Conservation (phyloP, 2,888 invertebrate species). For the Phortica okadai region DNA sequence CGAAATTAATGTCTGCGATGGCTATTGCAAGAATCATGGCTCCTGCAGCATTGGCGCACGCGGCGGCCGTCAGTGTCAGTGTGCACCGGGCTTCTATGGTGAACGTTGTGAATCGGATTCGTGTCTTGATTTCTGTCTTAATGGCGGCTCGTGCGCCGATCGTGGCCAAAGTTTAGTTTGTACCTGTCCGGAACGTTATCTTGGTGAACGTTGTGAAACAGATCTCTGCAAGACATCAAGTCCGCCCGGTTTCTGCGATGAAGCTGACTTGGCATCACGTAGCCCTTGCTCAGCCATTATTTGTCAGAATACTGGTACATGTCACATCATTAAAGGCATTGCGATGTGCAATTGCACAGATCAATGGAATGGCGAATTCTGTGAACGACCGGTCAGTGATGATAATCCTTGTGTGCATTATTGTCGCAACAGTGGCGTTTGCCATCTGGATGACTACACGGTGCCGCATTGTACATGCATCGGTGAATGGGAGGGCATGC, state of each 20-base stretch:
- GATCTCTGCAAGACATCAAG: conserved; percentile 77
- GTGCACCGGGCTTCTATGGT: conserved; percentile 72
- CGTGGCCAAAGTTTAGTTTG: conserved; percentile 66
- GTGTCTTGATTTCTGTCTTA: conserved; percentile 78
- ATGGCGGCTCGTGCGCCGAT: conserved; percentile 77
- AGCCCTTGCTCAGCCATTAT: conserved; percentile 75
- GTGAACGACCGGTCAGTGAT: conserved; percentile 79
- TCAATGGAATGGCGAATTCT: conserved; percentile 79
- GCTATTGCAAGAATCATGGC: conserved; percentile 80
- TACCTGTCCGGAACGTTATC: conserved; percentile 71
- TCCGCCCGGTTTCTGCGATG: conserved; percentile 74
- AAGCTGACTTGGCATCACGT: conserved; percentile 64
- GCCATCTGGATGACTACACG: conserved; percentile 78
- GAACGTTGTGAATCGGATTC: conserved; percentile 79
- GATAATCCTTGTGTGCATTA: conserved; percentile 80
- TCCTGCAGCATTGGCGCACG: conserved; percentile 71
- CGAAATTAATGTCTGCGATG: conserved; percentile 79
- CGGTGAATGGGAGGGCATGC: conserved; percentile 79
- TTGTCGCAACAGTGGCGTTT: conserved; percentile 80
- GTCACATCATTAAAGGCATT: conserved; percentile 76
- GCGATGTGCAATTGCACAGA: conserved; percentile 79
- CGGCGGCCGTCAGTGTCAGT: conserved; percentile 74
- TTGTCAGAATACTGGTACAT: conserved; percentile 79
- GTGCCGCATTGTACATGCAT: conserved; percentile 79
- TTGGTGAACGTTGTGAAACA: conserved; percentile 78